A percentile compares a stretch with the other conserved stretches of the same genome.
Evolutionary conservation across 1,140 invertebrate genomes (phyloP).

Genomic region (Drosophila busckii): DNA sequence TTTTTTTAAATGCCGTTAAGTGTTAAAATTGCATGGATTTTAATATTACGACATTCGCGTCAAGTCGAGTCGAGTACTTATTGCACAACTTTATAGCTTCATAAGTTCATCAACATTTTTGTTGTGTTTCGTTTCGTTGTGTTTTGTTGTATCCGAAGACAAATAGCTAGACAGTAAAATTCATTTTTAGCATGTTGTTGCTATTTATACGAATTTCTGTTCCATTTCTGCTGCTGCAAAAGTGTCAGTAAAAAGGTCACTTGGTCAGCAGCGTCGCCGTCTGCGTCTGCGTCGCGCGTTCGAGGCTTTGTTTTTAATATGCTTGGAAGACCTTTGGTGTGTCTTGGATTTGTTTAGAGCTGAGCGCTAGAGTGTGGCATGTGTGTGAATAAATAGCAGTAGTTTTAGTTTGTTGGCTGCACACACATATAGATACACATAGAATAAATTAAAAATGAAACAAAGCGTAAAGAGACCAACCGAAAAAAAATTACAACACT

Average conservation of each 20-base stretch:
- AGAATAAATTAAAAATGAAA: conserved; percentile 77
- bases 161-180: conserved; percentile 27
- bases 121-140: conserved; percentile 12
- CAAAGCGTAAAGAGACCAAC: conserved; percentile 75
- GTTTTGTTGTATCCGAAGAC: conserved; percentile 44
- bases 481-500: conserved; percentile 73
- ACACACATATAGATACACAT: conserved; percentile 53
- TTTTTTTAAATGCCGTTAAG: not conserved
- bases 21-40: conserved; percentile 4
- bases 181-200: conserved; percentile 52
- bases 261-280: conserved; percentile 57
- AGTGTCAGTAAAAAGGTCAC: conserved; percentile 74
- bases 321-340: conserved; percentile 57
- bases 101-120: conserved; percentile 15
- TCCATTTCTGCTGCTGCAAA: conserved; percentile 52
- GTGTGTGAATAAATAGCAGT: conserved; percentile 43
- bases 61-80: conserved; percentile 11
- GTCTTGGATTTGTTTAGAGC: conserved; percentile 20
- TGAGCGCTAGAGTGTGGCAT: conserved; percentile 9
- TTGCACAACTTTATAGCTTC: conserved; percentile 36
- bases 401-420: conserved; percentile 44
- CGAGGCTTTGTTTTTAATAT: conserved; percentile 65
- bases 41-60: conserved; percentile 1
- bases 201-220: conserved; percentile 16
- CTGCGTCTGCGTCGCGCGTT: conserved; percentile 32